A percentile compares a stretch with the other conserved stretches of the same genome.
phyloP scores from a whole-genome alignment of 35 echinoderm and acorn worm genomes.

The Hemicentrotus pulcherrimus region DNA sequence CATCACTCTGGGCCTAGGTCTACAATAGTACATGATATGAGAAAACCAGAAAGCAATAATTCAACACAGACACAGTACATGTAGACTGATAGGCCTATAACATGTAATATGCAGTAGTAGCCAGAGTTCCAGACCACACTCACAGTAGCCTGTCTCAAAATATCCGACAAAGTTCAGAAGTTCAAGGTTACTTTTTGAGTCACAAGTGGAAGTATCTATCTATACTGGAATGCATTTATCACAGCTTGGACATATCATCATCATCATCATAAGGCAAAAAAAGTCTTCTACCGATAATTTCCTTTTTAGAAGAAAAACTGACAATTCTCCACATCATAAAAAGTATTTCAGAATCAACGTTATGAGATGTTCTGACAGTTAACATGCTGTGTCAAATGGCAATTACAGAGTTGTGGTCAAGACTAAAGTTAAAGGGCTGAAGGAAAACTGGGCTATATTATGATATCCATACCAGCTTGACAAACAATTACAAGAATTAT shows the following conservation, averaged over 20 bases:
- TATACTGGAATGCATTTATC: neutral
- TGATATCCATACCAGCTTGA: no score
- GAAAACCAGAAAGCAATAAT: no score
- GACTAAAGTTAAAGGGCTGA: no score
- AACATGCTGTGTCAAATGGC: no score
- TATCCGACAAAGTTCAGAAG: neutral
- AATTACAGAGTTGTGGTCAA: no score
- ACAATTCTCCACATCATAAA: neutral
- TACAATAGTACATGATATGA: no score
- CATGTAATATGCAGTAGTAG: no score
- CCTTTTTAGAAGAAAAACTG: neutral
- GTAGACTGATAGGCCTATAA: no score
- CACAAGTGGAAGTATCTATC: neutral
- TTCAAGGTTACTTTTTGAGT: neutral
- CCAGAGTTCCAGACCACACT: no score
- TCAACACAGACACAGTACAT: no score
- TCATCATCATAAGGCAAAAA: neutral
- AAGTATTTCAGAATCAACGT: neutral
- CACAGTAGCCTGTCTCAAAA: neutral
- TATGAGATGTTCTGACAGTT: neutral
- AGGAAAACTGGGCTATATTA: no score
- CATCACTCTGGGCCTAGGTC: neutral
- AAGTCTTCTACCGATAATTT: neutral
- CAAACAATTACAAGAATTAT: no score
- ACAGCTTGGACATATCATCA: slow-evolving; percentile 5